Evolutionary conservation across 30 jellyfish, hydroid and myxozoan species (phyloP), one percentile per base, ranked within the genome.

Genomic region (Mastigias papua): DNA sequence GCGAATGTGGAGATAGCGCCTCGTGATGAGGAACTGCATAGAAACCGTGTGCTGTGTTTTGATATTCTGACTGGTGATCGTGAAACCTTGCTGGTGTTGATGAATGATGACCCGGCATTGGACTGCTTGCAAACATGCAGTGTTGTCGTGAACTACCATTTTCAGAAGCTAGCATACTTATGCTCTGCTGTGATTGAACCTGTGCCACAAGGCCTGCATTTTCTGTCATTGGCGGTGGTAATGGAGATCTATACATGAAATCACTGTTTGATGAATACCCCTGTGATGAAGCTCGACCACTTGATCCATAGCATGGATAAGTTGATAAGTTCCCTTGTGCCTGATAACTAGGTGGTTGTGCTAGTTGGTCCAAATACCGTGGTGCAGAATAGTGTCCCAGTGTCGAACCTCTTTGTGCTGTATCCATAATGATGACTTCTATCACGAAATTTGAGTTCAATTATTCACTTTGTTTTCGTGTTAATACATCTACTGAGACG

Each of bases 11-110:
- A 3, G 92, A 89, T 42, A 78, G 29, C 10, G 95, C 80, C 15
- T 96, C 99, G 97, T 96, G 99, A 35, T 95, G 98, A 0, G 97
- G 91, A 30, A 87, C 87, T 9, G 97, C 77, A 78, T 90, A 96
- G 66, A 80, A 67, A 17, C 96, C 85, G 31, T 80, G 93, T 7
- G 93, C 71, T 27, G 83, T 61, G 50, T 94, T 91, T 29, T 89
- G 92, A 74, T 83, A 80, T 22, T 90, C 97, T 27, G 92, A 81
- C 32, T 96, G 99, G 75, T 96, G 94, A 21, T 91, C 97, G 32
- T 84, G 93, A 63, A 78, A 74, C 50, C 90, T 63, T 21, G 95
- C 82, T 15, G 97, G 79, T 22, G 76, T 93, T 46, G 91, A 57
- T 27, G 83, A 81, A 34, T 90, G 98, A 28, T 73, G 90, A 15